phyloP scores from a whole-genome alignment of 2,888 invertebrate species.

The Mythimna albipuncta region DNA sequence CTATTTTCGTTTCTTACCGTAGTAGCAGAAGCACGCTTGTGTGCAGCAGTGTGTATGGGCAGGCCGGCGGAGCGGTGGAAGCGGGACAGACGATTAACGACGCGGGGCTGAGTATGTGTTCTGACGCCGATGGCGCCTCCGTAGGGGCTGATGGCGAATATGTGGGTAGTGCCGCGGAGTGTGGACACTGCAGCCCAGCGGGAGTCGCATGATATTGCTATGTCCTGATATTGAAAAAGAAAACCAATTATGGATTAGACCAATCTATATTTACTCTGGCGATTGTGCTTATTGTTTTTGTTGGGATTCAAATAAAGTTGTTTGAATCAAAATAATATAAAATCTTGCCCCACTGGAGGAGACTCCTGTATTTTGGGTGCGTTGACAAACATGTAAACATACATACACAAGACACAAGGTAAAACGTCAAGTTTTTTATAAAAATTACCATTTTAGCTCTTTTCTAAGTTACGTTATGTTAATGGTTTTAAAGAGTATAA shows the following conservation, averaged over 20 bases:
- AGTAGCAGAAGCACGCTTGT: constrained; percentile 67
- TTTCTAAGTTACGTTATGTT: too few relatives aligned
- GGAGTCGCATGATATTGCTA: constrained; percentile 97
- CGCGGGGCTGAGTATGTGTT: constrained; percentile 98
- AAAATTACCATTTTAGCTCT: too few relatives aligned
- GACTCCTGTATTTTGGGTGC: too few relatives aligned
- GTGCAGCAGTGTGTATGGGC: constrained; percentile 83
- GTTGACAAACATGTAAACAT: too few relatives aligned
- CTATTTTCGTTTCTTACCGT: constrained; percentile 60
- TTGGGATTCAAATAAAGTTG: too few relatives aligned
- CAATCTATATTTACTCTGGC: too few relatives aligned
- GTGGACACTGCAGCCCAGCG: constrained; percentile 99
- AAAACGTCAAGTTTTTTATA: too few relatives aligned
- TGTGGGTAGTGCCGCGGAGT: constrained; percentile 98
- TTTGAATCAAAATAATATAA: too few relatives aligned
- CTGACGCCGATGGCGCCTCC: constrained; percentile 97
- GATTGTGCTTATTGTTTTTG: too few relatives aligned
- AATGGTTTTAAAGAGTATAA: too few relatives aligned
- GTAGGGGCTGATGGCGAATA: constrained; percentile 99
- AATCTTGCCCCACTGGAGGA: too few relatives aligned
- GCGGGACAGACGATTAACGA: constrained; percentile 97
- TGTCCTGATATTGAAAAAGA: constrained; percentile 90
- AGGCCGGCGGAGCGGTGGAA: constrained; percentile 99
- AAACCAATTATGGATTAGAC: background rate
- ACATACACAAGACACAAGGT: too few relatives aligned